Evolutionary conservation across 2,113 vertebrate species (phyloP).

Genomic region (Eptesicus fuscus): DNA sequence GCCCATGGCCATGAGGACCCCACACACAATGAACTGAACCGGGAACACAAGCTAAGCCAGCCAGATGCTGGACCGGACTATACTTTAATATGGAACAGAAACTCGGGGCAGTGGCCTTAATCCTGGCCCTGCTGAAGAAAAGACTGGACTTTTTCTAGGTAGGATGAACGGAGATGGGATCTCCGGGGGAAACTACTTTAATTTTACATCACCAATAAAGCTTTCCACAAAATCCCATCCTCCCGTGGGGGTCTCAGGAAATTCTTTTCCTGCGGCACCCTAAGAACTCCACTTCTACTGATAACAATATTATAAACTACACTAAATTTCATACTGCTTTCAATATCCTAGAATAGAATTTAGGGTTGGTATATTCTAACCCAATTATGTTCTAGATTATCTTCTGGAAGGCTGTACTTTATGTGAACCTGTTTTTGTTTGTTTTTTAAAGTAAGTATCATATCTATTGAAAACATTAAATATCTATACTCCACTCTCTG

Average conservation of each 20-base stretch:
- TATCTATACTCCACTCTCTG: not conserved
- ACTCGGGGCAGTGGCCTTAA: not conserved
- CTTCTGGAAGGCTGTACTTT: not conserved
- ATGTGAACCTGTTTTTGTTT: not conserved
- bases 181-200: not conserved
- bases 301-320: not conserved
- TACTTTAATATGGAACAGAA: not conserved
- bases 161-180: not conserved
- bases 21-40: not conserved
- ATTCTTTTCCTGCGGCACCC: not conserved
- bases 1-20: not conserved
- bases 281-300: no score
- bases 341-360: constrained; percentile 9
- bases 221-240: not conserved
- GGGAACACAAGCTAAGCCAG: not conserved
- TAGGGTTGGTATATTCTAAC: constrained; percentile 7
- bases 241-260: not conserved
- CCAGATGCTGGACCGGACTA: not conserved
- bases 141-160: not conserved
- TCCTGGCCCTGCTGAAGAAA: not conserved
- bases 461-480: not conserved
- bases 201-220: not conserved
- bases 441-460: not conserved
- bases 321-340: constrained; percentile 31
- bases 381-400: not conserved